Percentiles rank a stretch among this genome's conserved stretches.
These are phyloP conservation scores for Bradysia coprophila DNA, from an alignment of 1,140 invertebrate genomes.

Conservation along the genomic window DNA sequence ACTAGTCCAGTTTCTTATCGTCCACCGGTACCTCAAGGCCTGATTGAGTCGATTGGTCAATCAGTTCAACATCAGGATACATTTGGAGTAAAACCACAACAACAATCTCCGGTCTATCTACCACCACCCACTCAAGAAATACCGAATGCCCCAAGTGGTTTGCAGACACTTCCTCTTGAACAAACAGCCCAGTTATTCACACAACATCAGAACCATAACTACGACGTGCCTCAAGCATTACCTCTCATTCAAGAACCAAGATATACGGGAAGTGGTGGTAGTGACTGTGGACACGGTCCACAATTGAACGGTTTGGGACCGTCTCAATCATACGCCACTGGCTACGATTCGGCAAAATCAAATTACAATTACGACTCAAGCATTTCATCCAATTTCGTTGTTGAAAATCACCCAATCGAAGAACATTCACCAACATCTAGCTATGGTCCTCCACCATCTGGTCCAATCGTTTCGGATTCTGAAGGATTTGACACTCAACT, in stretches of 20 bases:
- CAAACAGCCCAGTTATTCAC: slow-evolving; percentile 5
- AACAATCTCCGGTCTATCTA: slow-evolving; percentile 32
- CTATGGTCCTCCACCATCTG: slow-evolving; percentile 16
- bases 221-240: slow-evolving; percentile 10
- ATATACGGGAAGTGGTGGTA: slow-evolving; percentile 7
- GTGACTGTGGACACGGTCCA: slow-evolving; percentile 19
- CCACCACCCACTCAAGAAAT: slow-evolving; percentile 40
- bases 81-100: slow-evolving; percentile 17
- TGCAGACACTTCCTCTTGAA: slow-evolving; percentile 13
- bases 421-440: slow-evolving; percentile 19
- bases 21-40: slow-evolving; percentile 42
- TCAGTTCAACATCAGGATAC: slow-evolving; percentile 23
- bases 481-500: slow-evolving; percentile 14
- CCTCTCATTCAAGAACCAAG: slow-evolving; percentile 13
- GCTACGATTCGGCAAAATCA: too few species aligned
- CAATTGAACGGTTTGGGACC: slow-evolving; percentile 12
- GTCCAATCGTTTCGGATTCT: slow-evolving; percentile 12
- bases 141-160: slow-evolving; percentile 8
- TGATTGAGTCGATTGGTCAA: slow-evolving; percentile 40
- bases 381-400: slow-evolving; percentile 1
- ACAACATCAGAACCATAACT: slow-evolving; percentile 4
- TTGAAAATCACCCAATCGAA: too few species aligned
- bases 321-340: too few species aligned
- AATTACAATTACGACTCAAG: too few species aligned
- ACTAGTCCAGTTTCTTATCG: slow-evolving; percentile 42